A percentile compares a stretch with the other conserved stretches of the same genome.
These are phyloP conservation scores for Oncopodura yosiiana DNA, from an alignment of 1,140 invertebrate species.

Conservation along the genomic window DNA sequence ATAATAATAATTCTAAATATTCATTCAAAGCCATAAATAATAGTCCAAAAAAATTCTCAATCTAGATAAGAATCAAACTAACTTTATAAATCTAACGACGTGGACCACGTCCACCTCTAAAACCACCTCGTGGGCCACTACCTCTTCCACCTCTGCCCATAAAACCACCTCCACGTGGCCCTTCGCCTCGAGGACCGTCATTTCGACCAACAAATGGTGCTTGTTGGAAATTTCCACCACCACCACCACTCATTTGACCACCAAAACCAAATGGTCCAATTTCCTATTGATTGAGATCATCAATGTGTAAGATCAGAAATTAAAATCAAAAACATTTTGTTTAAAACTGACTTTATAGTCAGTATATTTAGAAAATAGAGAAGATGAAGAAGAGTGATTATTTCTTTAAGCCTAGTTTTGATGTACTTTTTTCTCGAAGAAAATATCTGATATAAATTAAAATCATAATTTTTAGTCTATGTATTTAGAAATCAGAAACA, in stretches of 20 bases:
- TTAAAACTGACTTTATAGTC: not conserved
- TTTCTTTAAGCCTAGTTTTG: too few relatives aligned
- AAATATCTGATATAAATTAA: too few relatives aligned
- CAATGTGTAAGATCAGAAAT: not conserved
- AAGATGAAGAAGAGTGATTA: not conserved
- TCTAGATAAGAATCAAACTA: slow-evolving; percentile 7
- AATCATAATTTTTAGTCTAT: too few relatives aligned
- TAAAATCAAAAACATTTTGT: not conserved
- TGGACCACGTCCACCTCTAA: slow-evolving; percentile 8
- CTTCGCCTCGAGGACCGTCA: not conserved
- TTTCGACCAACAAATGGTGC: slow-evolving; percentile 7
- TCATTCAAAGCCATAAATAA: not conserved
- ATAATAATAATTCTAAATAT: not conserved
- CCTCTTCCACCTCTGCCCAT: not conserved
- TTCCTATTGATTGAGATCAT: slow-evolving; percentile 21
- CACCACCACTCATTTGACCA: slow-evolving; percentile 28
- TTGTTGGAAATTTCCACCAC: slow-evolving; percentile 20
- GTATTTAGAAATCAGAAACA: too few relatives aligned
- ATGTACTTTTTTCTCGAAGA: too few relatives aligned
- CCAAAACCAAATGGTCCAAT: slow-evolving; percentile 27
- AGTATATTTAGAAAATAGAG: not conserved
- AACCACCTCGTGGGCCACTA: not conserved
- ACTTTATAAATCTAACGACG: slow-evolving; percentile 4
- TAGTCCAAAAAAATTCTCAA: not conserved
- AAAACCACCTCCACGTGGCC: not conserved